Evolutionary conservation across 2,113 vertebrate genomes (phyloP), one percentile per base, ranked within the genome.

Genomic region (Phycodurus eques): DNA sequence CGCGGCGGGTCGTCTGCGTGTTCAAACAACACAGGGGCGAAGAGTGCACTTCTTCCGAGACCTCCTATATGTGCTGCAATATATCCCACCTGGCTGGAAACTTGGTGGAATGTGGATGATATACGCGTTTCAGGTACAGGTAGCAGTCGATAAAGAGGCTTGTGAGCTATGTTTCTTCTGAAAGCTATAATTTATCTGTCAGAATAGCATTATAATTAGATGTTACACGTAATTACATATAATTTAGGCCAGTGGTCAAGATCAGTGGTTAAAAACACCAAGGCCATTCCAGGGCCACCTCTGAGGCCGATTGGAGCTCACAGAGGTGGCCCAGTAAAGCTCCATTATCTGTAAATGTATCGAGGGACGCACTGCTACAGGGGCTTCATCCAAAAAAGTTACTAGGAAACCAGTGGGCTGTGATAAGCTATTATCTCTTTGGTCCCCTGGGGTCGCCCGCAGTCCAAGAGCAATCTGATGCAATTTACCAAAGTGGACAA

Each of bases 141-240:
- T 81, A 83, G 86, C 80, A 80, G 85, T 89, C 83, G 51, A 87
- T 80, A 72, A 76, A 70, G 9, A 79, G 60, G 53, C 83, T 78
- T 69, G 27, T 60, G 33, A 49, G 68, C 70, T 75, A 59, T 44
- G 71, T 59, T 35, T 72, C 22, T 73, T 81, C 74, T 5, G 63
- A 22, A 65, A 42, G 31, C 33, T 51, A 2, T 15, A 44, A 27
- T 44, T 44, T 12, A 49, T 15, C 1, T 14, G 10, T 47, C 43
- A 9, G 7, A 67, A 67, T 19, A 3, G 10, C 27, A 33, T 49
- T 10, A 12, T n/a, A 54, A 19, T 64, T n/a, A 42, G 35, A 63
- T 8, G 33, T 20, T 65, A 22, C 62, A 39, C 35, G 35, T 39
- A 39, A 39, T 39, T 44, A 19, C 11, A 14, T 8, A 60, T 14